Base-by-base conservation (phyloP, 2,888 invertebrate genomes). In the Noctua fimbriata region DNA sequence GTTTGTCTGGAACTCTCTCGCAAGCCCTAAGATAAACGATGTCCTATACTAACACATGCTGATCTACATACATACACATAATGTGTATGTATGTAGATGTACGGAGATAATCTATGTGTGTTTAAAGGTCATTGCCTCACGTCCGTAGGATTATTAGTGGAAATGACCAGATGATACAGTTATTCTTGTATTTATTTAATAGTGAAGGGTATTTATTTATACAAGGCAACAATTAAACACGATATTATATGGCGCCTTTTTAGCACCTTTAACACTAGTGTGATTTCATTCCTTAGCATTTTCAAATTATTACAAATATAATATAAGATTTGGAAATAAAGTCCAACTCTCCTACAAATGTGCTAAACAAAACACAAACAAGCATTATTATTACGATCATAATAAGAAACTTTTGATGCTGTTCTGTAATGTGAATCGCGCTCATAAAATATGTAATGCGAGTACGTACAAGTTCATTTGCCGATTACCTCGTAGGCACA, bases 381-480 rank as follows among this genome's bases (percentile, higher is more conserved):
- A 2, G n/a, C 44, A 32, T 60, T 9, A 28, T 18, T 55, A 44
- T 73, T 52, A 63, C 7, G n/a, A 63, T 44, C 41, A 28, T 24
- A 10, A 52, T 21, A 67, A 67, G 12, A 28, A 52, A 67, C 36
- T 52, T 70, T 52, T 60, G 47, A 47, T n/a, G 21, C 44, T 58
- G 7, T n/a, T 36, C 18, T 52, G 44, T 80, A 52, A 70, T 58
- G 24, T 63, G 73, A 73, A 65, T 81, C 44, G 32, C 6, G 41
- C 69, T 69, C 81, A 74, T 82, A 74, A 81, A 85, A 52, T 65
- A 65, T n/a, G 55, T 74, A 58, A 73, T 24, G 52, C 16, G 49
- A 52, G 63, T 69, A 71, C 67, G 32, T 58, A 84, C 52, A 69
- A 70, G 81, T 85, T 65, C 58, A 44, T 71, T 84, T 44, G 70